These are phyloP conservation scores for Lepidothrix coronata DNA, from an alignment of 2,113 vertebrate genomes.

Conservation along the genomic window DNA sequence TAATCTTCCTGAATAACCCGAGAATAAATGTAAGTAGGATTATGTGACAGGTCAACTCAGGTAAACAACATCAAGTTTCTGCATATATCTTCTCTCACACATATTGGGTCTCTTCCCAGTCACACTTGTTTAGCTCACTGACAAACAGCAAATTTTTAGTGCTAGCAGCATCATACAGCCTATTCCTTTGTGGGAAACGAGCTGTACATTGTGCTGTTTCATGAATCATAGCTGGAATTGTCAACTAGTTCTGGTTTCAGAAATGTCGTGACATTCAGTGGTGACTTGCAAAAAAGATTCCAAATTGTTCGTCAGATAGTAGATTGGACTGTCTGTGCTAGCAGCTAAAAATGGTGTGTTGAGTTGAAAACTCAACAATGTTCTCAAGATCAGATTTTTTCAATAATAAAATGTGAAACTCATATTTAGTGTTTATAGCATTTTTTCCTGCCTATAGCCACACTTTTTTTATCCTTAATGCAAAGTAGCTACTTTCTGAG, in stretches of 20 bases:
- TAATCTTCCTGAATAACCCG: constrained; percentile 20
- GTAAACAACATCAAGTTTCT: background rate
- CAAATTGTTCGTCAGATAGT: background rate
- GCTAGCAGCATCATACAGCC: background rate
- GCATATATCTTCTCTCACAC: background rate
- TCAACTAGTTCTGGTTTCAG: background rate
- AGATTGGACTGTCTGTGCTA: background rate
- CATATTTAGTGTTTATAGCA: background rate
- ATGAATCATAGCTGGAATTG: background rate
- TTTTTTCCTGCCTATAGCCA: background rate
- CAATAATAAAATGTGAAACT: background rate
- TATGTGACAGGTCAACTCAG: constrained; percentile 4
- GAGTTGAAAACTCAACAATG: background rate
- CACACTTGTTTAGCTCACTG: constrained; percentile 3
- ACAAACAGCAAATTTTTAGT: background rate
- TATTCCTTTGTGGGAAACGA: background rate
- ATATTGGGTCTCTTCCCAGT: background rate
- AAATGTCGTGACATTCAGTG: background rate
- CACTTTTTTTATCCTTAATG: background rate
- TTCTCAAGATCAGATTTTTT: background rate
- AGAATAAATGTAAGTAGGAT: constrained; percentile 32
- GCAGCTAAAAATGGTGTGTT: background rate
- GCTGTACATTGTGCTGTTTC: background rate
- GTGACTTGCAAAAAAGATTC: background rate
- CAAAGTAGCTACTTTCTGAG: background rate